A percentile compares a stretch with the other conserved stretches of the same genome.
phyloP scores from a whole-genome alignment of 2,888 invertebrate genomes.

The Pyrocoelia pectoralis region DNA sequence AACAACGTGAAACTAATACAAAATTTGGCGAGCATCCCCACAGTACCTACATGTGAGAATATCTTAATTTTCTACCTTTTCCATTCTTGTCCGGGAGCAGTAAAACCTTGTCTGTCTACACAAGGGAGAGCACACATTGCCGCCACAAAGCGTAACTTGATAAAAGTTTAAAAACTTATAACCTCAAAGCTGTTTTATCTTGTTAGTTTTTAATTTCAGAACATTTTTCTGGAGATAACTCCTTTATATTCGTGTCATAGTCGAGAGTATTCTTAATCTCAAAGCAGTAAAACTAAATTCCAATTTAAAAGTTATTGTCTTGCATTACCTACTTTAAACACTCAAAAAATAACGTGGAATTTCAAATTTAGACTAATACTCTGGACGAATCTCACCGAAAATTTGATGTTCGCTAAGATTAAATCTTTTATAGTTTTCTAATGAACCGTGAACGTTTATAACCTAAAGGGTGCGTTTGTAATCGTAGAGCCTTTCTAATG shows the following conservation, averaged over 20 bases:
- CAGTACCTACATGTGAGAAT: not conserved
- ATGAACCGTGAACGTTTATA: no score
- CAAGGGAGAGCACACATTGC: conserved; percentile 8
- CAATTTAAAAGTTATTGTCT: not conserved
- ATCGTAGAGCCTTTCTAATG: no score
- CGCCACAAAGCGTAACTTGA: not conserved
- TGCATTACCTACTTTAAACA: no score
- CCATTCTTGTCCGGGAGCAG: not conserved
- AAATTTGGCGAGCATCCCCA: no score
- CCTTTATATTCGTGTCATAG: not conserved
- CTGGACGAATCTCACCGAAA: no score
- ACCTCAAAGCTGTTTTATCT: conserved; percentile 4
- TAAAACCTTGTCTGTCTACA: not conserved
- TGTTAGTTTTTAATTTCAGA: not conserved
- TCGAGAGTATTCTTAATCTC: not conserved
- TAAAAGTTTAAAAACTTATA: conserved; percentile 7
- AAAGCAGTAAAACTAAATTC: conserved; percentile 1
- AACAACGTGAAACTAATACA: no score
- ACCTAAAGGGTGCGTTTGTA: no score
- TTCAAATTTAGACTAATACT: no score
- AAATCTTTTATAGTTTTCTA: no score
- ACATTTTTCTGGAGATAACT: not conserved
- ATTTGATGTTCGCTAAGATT: no score
- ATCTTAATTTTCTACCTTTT: not conserved
- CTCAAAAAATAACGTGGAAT: no score